phyloP scores from a whole-genome alignment of 1,140 invertebrate genomes.

The Elysia chlorotica region DNA sequence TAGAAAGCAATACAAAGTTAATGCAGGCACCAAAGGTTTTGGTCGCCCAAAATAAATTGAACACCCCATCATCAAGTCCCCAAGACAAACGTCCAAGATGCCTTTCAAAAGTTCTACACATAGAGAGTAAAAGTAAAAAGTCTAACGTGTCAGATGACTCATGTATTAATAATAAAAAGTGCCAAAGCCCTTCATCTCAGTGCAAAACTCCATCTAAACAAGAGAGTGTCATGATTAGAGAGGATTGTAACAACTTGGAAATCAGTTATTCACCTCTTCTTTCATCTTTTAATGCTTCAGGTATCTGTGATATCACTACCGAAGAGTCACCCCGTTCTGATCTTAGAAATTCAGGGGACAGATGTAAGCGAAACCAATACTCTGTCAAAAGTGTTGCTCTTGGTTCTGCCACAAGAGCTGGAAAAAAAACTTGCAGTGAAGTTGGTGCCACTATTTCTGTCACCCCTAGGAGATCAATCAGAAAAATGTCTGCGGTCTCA shows the following conservation, averaged over 20 bases:
- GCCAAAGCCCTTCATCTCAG: background rate
- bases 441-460: background rate
- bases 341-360: no score
- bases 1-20: background rate
- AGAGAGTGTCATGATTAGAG: background rate
- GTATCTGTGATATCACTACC: background rate
- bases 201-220: background rate
- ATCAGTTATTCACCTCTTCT: background rate
- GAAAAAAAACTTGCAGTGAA: background rate
- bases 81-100: constrained; percentile 5
- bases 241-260: background rate
- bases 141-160: background rate
- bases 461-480: background rate
- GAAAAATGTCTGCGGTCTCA: background rate
- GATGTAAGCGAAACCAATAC: background rate
- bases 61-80: constrained; percentile 4
- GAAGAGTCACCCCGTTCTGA: background rate
- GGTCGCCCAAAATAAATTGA: background rate
- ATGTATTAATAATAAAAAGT: background rate
- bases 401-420: background rate
- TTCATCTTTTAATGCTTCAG: background rate
- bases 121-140: background rate
- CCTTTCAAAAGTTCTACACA: background rate
- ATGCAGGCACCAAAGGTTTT: background rate
- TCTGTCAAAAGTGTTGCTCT: background rate